phyloP scores from a whole-genome alignment of 1,140 invertebrate genomes.

The Telenomus remus region DNA sequence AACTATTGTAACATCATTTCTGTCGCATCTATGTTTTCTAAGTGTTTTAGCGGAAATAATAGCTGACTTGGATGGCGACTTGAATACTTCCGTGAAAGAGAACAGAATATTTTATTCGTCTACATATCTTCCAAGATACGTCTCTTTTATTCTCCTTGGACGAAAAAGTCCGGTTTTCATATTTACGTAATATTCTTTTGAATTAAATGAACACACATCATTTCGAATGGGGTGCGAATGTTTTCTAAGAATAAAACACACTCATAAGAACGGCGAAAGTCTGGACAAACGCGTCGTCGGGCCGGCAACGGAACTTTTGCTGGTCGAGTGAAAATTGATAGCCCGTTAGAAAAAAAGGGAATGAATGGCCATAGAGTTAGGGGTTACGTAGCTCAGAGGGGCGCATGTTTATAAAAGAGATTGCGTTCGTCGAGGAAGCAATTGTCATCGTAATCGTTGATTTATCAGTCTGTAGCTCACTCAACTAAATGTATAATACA shows the following conservation, averaged over 20 bases:
- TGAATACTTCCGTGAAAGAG: too few species aligned
- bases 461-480: too few species aligned
- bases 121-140: conserved; percentile 21
- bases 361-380: conserved; percentile 1
- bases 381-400: conserved; percentile 3
- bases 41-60: too few species aligned
- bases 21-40: too few species aligned
- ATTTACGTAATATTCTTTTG: conserved; percentile 23
- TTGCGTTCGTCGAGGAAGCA: neutral
- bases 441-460: too few species aligned
- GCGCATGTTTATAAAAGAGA: neutral
- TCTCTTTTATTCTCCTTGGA: conserved; percentile 20
- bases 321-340: conserved; percentile 46
- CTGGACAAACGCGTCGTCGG: conserved; percentile 16
- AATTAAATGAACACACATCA: conserved; percentile 40
- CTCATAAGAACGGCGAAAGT: neutral
- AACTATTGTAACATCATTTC: too few species aligned
- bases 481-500: too few species aligned
- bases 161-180: conserved; percentile 10
- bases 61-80: too few species aligned
- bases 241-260: conserved; percentile 14
- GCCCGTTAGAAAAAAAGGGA: conserved; percentile 36
- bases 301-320: conserved; percentile 26
- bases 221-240: conserved; percentile 29
- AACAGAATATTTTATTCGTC: too few species aligned